These are phyloP conservation scores for Operophtera brumata DNA, from an alignment of 2,888 invertebrate species.

Conservation along the genomic window DNA sequence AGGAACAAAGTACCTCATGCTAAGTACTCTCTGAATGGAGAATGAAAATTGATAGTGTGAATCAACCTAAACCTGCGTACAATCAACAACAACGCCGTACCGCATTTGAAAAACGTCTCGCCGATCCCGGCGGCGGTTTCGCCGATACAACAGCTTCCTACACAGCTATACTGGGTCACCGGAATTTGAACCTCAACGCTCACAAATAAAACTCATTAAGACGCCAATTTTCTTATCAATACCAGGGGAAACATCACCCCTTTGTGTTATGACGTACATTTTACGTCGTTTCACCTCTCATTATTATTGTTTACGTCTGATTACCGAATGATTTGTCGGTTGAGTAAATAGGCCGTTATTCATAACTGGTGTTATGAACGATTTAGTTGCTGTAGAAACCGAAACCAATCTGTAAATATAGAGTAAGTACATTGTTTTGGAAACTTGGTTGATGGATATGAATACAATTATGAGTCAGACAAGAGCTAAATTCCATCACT, in stretches of 20 bases:
- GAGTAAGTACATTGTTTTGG: not conserved
- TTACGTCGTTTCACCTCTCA: conserved; percentile 4
- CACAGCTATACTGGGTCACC: conserved; percentile 25
- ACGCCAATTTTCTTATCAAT: conserved; percentile 56
- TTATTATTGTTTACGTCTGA: conserved; percentile 8
- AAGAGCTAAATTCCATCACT: no score
- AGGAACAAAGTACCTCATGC: no score
- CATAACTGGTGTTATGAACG: conserved; percentile 11
- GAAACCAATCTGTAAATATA: not conserved
- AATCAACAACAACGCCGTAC: conserved; percentile 29
- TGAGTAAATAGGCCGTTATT: conserved; percentile 14
- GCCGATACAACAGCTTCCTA: conserved; percentile 20
- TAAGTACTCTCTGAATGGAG: no score
- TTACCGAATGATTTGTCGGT: conserved; percentile 14
- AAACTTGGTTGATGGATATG: not conserved
- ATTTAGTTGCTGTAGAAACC: not conserved
- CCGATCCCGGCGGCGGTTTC: conserved; percentile 1
- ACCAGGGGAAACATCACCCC: conserved; percentile 6
- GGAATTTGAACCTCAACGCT: conserved; percentile 52
- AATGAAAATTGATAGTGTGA: conserved; percentile 14
- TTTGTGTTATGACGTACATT: conserved; percentile 11
- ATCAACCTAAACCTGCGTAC: conserved; percentile 9
- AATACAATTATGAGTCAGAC: not conserved
- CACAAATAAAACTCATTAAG: conserved; percentile 59
- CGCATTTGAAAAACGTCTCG: conserved; percentile 35